A percentile compares a stretch with the other conserved stretches of the same genome.
Evolutionary conservation across 1,140 invertebrate genomes (phyloP).

Genomic region (Drosophila ananassae): DNA sequence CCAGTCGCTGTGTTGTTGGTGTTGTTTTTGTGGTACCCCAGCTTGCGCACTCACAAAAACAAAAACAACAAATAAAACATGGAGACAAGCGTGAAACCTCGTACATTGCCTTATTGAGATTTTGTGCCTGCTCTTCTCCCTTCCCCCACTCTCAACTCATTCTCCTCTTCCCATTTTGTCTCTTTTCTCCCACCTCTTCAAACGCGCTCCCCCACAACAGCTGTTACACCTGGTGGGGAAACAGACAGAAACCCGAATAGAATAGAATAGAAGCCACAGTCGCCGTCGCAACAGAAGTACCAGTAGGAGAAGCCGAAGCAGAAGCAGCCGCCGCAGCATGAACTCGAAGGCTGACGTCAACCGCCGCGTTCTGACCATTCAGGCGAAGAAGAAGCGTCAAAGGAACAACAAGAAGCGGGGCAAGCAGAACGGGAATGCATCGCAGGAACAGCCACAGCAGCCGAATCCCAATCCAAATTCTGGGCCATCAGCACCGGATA

Average conservation of each 20-base stretch:
- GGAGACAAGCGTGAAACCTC: conserved; percentile 54
- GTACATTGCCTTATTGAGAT: conserved; percentile 76
- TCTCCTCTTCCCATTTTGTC: background rate
- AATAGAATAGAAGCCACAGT: conserved; percentile 36
- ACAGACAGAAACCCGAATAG: conserved; percentile 31
- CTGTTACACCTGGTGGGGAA: conserved; percentile 58
- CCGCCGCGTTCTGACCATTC: conserved; percentile 93
- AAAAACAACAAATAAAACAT: conserved; percentile 47
- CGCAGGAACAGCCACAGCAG: conserved; percentile 28
- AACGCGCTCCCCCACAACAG: conserved; percentile 51
- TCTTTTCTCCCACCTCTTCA: conserved; percentile 2
- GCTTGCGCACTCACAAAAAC: background rate
- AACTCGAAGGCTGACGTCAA: conserved; percentile 94
- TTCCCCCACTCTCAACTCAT: background rate
- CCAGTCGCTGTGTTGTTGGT: background rate
- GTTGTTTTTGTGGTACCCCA: conserved; percentile 9
- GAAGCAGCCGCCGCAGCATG: conserved; percentile 85
- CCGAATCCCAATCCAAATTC: conserved; percentile 23
- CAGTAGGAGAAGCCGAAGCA: background rate
- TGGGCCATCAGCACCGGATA: conserved; percentile 55
- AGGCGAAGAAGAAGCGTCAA: conserved; percentile 94
- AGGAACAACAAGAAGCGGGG: conserved; percentile 92
- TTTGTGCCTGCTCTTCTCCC: conserved; percentile 42
- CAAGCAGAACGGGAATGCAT: conserved; percentile 74
- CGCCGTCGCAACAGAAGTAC: background rate